Conservation (phyloP, 2,113 vertebrate genomes). For the Ariopsis seemanni region DNA sequence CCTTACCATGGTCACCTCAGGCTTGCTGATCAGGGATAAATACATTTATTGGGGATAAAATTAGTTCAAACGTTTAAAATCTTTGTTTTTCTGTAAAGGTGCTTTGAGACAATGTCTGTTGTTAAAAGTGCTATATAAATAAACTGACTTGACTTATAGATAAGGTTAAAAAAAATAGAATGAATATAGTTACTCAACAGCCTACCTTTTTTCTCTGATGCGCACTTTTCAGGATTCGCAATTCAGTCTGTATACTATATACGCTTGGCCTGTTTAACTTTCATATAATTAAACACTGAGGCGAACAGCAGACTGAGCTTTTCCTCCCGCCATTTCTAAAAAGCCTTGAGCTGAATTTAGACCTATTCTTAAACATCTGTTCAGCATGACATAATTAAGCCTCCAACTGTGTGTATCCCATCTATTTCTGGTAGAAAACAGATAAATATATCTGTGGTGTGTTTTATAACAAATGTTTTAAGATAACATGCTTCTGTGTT, state of each 20-base stretch:
- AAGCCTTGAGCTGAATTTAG: slow-evolving; percentile 16
- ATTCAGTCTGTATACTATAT: background rate
- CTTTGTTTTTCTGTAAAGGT: too few species aligned
- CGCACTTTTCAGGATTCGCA: background rate
- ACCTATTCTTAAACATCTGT: slow-evolving; percentile 2
- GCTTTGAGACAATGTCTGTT: too few species aligned
- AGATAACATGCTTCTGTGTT: background rate
- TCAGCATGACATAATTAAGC: slow-evolving; percentile 15
- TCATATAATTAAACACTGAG: slow-evolving; percentile 32
- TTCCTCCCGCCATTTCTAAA: slow-evolving; percentile 25
- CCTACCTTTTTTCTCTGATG: background rate
- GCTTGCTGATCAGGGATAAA: too few species aligned
- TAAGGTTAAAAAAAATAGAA: background rate
- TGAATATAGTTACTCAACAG: background rate
- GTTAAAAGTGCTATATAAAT: too few species aligned
- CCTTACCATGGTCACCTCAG: too few species aligned
- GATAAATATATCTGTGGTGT: background rate
- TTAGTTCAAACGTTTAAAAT: too few species aligned
- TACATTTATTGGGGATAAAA: too few species aligned
- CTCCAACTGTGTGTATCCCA: slow-evolving; percentile 11
- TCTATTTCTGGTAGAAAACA: background rate
- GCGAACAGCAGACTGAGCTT: background rate
- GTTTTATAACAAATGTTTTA: background rate
- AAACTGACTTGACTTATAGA: background rate
- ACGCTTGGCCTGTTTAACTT: slow-evolving; percentile 21